These are phyloP conservation scores for Pelosia muscerda DNA, from an alignment of 2,888 invertebrate species.

Conservation along the genomic window DNA sequence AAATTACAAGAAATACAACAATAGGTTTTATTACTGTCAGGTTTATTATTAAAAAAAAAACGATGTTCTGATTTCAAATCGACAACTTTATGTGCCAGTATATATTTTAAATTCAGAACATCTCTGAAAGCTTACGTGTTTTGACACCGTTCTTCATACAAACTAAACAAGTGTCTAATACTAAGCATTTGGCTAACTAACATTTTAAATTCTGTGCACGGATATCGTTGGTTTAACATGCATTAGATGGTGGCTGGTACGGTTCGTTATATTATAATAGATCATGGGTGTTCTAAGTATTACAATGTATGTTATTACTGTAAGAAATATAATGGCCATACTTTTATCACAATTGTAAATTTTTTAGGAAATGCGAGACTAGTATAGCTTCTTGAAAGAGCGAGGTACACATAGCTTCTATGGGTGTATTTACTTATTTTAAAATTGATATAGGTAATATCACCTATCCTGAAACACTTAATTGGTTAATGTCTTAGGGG, in stretches of 20 bases:
- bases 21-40: constrained; percentile 32
- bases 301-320: constrained; percentile 9
- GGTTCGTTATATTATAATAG: constrained; percentile 49
- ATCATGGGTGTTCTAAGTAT: constrained; percentile 35
- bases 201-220: constrained; percentile 56
- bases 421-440: background rate
- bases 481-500: too few relatives aligned
- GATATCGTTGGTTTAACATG: constrained; percentile 41
- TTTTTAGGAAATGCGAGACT: constrained; percentile 12
- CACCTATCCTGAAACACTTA: too few relatives aligned
- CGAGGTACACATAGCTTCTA: background rate
- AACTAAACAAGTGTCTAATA: constrained; percentile 47
- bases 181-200: constrained; percentile 45
- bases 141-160: constrained; percentile 43
- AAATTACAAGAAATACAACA: constrained; percentile 47
- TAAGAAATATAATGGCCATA: constrained; percentile 1
- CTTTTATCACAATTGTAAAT: constrained; percentile 12
- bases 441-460: background rate
- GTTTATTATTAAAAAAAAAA: constrained; percentile 20
- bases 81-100: constrained; percentile 21
- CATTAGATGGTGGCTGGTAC: constrained; percentile 57
- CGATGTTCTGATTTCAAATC: constrained; percentile 41
- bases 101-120: constrained; percentile 53
- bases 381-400: background rate
- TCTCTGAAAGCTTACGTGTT: constrained; percentile 47